These are phyloP conservation scores for Shargacucullia verbasci DNA, from an alignment of 2,888 invertebrate genomes.

Conservation along the genomic window DNA sequence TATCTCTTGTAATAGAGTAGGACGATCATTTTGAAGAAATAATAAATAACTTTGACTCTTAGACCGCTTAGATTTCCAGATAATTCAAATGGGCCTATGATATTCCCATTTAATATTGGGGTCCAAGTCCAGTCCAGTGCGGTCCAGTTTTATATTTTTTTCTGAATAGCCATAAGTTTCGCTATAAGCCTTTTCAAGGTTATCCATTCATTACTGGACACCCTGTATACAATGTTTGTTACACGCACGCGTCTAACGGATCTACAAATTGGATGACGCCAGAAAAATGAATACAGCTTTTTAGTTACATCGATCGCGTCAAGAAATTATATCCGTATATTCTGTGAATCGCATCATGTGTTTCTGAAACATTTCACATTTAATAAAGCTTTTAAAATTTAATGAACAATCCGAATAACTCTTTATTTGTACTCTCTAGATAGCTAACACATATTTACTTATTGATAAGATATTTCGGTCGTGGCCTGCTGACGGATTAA, in stretches of 20 bases:
- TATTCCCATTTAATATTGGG: no score
- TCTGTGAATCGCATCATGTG: no score
- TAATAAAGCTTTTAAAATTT: slow-evolving; percentile 1
- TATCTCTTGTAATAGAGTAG: background rate
- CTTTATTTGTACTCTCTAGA: background rate
- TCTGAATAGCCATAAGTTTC: no score
- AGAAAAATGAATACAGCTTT: slow-evolving; percentile 20
- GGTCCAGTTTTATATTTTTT: no score
- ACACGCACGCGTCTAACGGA: slow-evolving; percentile 18
- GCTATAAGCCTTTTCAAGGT: no score
- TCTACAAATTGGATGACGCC: slow-evolving; percentile 15
- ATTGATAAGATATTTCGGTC: slow-evolving; percentile 46
- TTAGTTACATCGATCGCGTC: slow-evolving; percentile 1
- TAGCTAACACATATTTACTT: slow-evolving; percentile 9
- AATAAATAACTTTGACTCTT: background rate
- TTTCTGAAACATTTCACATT: no score
- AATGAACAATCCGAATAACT: slow-evolving; percentile 1
- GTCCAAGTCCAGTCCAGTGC: no score
- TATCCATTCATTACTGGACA: no score
- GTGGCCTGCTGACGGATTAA: slow-evolving; percentile 44
- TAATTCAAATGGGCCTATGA: no score
- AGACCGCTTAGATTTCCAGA: no score
- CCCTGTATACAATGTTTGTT: slow-evolving; percentile 1
- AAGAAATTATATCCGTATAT: background rate
- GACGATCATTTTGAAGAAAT: background rate